Percentiles rank a stretch among this genome's conserved stretches.
phyloP scores from a whole-genome alignment of 2,797 vertebrate genomes.

The Alectoris magna region DNA sequence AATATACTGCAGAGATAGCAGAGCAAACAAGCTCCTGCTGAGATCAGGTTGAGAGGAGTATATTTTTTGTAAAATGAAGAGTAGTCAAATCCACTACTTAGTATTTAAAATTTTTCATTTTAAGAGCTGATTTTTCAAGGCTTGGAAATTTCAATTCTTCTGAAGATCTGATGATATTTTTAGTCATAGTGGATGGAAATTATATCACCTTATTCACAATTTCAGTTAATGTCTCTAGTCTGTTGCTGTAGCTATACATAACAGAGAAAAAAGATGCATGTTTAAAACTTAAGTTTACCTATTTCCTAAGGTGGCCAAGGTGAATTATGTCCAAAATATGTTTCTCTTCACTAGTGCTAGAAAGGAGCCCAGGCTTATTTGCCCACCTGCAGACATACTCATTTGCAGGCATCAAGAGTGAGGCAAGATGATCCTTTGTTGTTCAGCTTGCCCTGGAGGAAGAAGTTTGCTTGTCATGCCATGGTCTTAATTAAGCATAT shows the following conservation, averaged over 20 bases:
- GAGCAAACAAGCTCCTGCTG: neutral
- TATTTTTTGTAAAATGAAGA: neutral
- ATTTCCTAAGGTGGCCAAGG: neutral
- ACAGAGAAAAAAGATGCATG: neutral
- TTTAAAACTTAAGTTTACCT: neutral
- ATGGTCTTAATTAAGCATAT: neutral
- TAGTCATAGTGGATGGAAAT: neutral
- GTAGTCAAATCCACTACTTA: neutral
- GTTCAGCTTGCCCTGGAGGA: neutral
- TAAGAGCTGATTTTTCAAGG: neutral
- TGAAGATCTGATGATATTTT: neutral
- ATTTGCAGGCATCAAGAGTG: neutral
- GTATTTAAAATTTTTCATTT: neutral
- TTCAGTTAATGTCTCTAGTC: neutral
- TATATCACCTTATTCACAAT: neutral
- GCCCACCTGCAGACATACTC: neutral
- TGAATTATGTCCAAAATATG: neutral
- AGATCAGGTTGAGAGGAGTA: neutral
- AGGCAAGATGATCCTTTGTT: neutral
- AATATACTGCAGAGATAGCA: neutral
- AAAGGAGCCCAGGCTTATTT: fast-evolving
- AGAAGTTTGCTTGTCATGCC: neutral
- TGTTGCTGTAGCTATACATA: neutral
- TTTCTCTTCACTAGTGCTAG: neutral
- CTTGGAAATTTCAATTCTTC: neutral